phyloP scores from a whole-genome alignment of 2,113 vertebrate species.

The Antechinus stuartii region DNA sequence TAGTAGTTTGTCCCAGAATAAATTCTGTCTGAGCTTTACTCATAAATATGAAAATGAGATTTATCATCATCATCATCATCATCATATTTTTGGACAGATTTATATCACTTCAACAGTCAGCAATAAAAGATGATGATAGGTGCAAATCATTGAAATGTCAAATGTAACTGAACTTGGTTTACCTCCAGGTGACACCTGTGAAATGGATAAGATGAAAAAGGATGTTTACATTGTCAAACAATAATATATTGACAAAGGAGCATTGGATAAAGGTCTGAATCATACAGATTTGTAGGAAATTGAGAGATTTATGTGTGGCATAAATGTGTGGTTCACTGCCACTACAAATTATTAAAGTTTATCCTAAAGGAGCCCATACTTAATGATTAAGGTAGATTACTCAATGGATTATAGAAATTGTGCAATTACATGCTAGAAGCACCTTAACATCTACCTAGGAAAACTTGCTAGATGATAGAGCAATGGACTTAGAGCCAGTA shows the following conservation, averaged over 20 bases:
- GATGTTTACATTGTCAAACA: not conserved
- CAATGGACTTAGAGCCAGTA: not conserved
- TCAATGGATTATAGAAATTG: not conserved
- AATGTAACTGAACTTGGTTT: not conserved
- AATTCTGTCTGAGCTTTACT: not conserved
- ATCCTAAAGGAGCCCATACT: not conserved
- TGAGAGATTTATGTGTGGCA: not conserved
- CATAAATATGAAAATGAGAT: not conserved
- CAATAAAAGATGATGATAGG: not conserved
- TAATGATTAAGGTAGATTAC: not conserved
- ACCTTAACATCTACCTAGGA: not conserved
- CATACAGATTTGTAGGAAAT: not conserved
- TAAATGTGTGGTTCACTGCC: not conserved
- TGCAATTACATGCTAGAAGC: not conserved
- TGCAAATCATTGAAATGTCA: not conserved
- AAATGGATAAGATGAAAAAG: not conserved
- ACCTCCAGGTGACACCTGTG: not conserved
- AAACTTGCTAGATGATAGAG: not conserved
- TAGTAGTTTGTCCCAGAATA: not conserved
- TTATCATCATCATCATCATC: not conserved
- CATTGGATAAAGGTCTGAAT: not conserved
- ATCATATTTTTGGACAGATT: not conserved
- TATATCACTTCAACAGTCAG: not conserved
- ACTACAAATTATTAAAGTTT: not conserved
- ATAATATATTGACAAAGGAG: not conserved